phyloP scores from a whole-genome alignment of 2,888 invertebrate species.

The Chrysopilus asiliformis region DNA sequence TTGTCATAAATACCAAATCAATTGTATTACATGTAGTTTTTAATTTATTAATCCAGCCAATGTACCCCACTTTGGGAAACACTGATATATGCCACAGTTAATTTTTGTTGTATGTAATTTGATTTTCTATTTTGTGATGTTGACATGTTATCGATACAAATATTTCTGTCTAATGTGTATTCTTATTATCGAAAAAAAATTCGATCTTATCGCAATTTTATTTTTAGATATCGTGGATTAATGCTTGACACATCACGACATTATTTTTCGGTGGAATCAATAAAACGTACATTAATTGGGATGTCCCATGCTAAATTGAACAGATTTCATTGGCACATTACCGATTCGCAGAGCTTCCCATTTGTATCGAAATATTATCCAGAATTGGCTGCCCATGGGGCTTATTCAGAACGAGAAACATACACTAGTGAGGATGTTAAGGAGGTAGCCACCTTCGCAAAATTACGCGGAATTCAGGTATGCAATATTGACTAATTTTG shows the following conservation, averaged over 20 bases:
- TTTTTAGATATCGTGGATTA: conserved; percentile 58
- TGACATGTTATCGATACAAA: too few relatives aligned
- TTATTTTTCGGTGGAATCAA: conserved; percentile 60
- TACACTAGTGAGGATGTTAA: conserved; percentile 58
- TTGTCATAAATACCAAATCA: too few relatives aligned
- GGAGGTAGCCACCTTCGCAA: conserved; percentile 62
- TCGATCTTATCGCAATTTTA: too few relatives aligned
- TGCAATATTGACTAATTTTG: conserved; percentile 40
- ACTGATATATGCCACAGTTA: too few relatives aligned
- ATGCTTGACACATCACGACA: conserved; percentile 86
- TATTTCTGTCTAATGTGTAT: too few relatives aligned
- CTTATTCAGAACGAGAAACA: conserved; percentile 66
- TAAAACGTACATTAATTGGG: conserved; percentile 64
- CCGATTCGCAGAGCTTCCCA: conserved; percentile 88
- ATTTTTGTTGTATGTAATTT: too few relatives aligned
- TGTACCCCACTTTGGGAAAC: too few relatives aligned
- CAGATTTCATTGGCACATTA: conserved; percentile 85
- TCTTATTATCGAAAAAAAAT: too few relatives aligned
- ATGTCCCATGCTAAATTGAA: conserved; percentile 86
- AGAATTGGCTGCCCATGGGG: conserved; percentile 68
- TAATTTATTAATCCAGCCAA: too few relatives aligned
- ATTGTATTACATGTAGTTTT: too few relatives aligned
- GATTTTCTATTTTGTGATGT: too few relatives aligned
- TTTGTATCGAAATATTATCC: conserved; percentile 63
- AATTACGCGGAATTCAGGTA: conserved; percentile 70